Base-by-base conservation (phyloP, 2,113 vertebrate genomes). In the Dicentrarchus labrax region DNA sequence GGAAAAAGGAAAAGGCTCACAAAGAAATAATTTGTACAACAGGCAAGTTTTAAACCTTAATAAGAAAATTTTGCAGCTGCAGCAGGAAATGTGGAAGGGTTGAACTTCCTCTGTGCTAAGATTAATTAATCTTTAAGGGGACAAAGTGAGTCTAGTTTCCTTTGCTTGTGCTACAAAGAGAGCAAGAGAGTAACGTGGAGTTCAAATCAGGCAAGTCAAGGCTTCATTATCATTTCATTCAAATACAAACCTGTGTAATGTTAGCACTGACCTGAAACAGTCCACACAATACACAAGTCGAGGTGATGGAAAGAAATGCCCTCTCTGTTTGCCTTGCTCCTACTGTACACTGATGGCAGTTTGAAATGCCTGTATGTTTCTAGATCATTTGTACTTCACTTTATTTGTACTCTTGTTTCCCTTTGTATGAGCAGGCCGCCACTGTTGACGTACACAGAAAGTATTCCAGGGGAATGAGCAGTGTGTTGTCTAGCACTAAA, bases 21-120 rank as follows among this genome's bases (percentile, higher is more conserved):
- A 72, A 72, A 72, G 17, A 13, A 71, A 72, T 10, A 8, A 72
- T 73, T 59, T 66, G 43, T 30, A 13, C 11, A 65, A 61, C 43
- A 69, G 15, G 9, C 39, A 65, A 24, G 30, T 65, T 71, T 57
- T 24, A 56, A 19, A 65, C 59, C 41, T 50, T 77, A 72, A 66
- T 72, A 61, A 67, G 24, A 83, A 83, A 51, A 57, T 72, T 83
- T 77, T 83, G 66, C 41, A 65, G 74, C 1, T 5, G 39, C 81
- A 66, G 74, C 59, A 51, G 30, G 24, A 72, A 83, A 57, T 1
- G 38, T 65, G 30, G 60, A 53, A 57, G 68, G 24, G 4, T 71
- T 76, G 72, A 47, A 17, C 65, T 38, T 22, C 1, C 3, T 53
- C 45, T 73, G 22, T 38, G 24, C 22, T 48, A 79, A 62, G 79